Base-by-base conservation (phyloP, 2,888 invertebrate genomes). In the Tetragnatha montana region DNA sequence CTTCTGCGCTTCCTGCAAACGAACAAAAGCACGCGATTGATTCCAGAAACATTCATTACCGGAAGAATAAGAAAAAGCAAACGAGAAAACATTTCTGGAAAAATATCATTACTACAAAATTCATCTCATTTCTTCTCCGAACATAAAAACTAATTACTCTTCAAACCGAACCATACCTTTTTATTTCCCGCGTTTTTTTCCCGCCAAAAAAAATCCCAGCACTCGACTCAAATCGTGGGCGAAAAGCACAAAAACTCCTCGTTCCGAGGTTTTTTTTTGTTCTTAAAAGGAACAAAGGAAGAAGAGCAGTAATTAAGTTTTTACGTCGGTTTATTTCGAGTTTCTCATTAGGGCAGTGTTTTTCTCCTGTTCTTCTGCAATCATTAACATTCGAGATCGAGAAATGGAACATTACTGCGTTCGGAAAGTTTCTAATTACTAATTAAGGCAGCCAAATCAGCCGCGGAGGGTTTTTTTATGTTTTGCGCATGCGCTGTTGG, bases 21-120 rank as follows among this genome's bases (percentile, higher is more conserved):
- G 49, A 85, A 69, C 85, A 35, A 47, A 21, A 78, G 85, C 75
- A 83, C 70, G 85, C 81, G 85, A 89, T 89, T 89, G 89, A 89
- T 89, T 89, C 1, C 83, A 76, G 71, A 85, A 89, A 89, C 85
- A 69, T 89, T 85, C 89, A 89, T 89, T 89, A 88, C 75, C 89
- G 70, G 85, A 75, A 89, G 84, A 84, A 80, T 69, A 80, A 89
- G 84, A 73, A 35, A 60, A 17, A 60, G 12, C 84, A 49, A 60
- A 51, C 35, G 50, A 74, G 19, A 83, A 22, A 76, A 70, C 21
- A 49, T 17, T 80, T 80, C 69, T 78, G 47, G 19, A 79, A 80
- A 89, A 89, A 89, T 84, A 89, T 89, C 89, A 89, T 89, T 89
- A 89, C 85, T 81, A 81, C 85, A 89, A 89, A 81, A 85, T 89